phyloP scores from a whole-genome alignment of 2,888 invertebrate species.

The Drosophila paucipuncta region DNA sequence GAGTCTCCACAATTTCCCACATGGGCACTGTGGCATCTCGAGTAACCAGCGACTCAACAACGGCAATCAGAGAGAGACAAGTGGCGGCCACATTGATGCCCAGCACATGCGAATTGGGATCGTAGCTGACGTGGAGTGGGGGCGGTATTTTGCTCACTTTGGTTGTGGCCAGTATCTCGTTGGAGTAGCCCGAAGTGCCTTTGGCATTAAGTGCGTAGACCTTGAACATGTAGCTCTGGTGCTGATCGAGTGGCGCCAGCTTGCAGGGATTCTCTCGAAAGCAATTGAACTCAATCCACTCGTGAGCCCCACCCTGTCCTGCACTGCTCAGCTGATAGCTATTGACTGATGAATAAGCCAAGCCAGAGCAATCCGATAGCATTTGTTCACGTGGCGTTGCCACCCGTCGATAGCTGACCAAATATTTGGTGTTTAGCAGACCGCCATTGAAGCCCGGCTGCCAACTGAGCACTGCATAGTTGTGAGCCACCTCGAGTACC shows the following conservation, averaged over 20 bases:
- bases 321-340: slow-evolving; percentile 51
- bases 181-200: slow-evolving; percentile 94
- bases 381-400: slow-evolving; percentile 87
- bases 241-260: slow-evolving; percentile 93
- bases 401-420: slow-evolving; percentile 92
- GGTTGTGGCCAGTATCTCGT: slow-evolving; percentile 92
- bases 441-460: slow-evolving; percentile 96
- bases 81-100: slow-evolving; percentile 92
- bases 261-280: slow-evolving; percentile 95
- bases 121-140: slow-evolving; percentile 93
- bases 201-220: slow-evolving; percentile 95
- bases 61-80: slow-evolving; percentile 91
- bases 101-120: slow-evolving; percentile 91
- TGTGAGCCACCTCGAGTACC: slow-evolving; percentile 91
- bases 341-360: slow-evolving; percentile 37
- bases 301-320: slow-evolving; percentile 83
- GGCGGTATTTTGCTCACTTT: slow-evolving; percentile 93
- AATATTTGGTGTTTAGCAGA: slow-evolving; percentile 92
- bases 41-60: slow-evolving; percentile 90
- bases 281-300: slow-evolving; percentile 94
- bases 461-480: slow-evolving; percentile 93
- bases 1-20: slow-evolving; percentile 91
- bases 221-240: slow-evolving; percentile 94
- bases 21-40: slow-evolving; percentile 87
- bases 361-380: slow-evolving; percentile 87